phyloP scores from a whole-genome alignment of 2,113 vertebrate genomes.

The Probosciger aterrimus region DNA sequence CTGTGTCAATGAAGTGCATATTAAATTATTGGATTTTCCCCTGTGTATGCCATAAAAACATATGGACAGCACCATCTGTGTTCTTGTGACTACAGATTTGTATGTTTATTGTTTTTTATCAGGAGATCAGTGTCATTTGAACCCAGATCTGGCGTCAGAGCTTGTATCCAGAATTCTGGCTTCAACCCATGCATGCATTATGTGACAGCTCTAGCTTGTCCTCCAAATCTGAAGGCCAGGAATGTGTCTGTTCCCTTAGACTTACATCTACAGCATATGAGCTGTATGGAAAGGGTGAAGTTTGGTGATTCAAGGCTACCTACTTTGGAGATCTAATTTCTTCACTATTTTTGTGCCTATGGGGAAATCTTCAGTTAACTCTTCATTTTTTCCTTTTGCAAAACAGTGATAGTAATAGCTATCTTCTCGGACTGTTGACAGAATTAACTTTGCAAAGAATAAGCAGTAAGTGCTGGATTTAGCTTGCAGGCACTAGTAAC shows the following conservation, averaged over 20 bases:
- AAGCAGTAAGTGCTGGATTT: not conserved
- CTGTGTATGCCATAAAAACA: not conserved
- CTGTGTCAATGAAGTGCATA: not conserved
- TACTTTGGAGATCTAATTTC: not conserved
- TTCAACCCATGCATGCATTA: not conserved
- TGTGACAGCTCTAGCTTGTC: not conserved
- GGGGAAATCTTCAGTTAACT: not conserved
- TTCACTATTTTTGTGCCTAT: not conserved
- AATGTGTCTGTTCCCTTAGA: not conserved
- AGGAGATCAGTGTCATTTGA: constrained; percentile 9
- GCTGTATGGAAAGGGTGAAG: not conserved
- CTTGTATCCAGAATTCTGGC: not conserved
- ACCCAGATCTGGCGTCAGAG: not conserved
- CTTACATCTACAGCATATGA: not conserved
- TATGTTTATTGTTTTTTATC: constrained; percentile 2
- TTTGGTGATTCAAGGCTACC: not conserved
- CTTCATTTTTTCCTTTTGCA: not conserved
- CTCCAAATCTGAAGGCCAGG: not conserved
- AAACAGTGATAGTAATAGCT: not conserved
- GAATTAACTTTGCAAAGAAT: not conserved
- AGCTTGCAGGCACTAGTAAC: not conserved
- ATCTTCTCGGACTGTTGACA: not conserved
- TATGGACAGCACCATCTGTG: constrained; percentile 38
- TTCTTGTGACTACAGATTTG: not conserved
- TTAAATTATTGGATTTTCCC: constrained; percentile 14